Conservation (phyloP, 2,888 invertebrate species). For the Pyrochroa serraticornis region DNA sequence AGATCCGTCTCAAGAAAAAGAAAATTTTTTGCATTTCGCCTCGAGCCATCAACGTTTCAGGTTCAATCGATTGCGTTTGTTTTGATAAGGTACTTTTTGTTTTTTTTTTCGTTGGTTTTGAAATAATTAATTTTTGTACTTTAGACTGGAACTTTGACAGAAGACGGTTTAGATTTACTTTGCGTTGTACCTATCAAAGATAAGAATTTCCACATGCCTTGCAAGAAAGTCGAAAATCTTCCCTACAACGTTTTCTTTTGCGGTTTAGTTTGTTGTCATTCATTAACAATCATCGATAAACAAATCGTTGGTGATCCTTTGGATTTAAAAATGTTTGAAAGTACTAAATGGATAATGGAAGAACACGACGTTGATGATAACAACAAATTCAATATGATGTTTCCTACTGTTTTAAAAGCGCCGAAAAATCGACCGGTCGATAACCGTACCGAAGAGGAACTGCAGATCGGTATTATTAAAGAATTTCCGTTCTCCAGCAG, state of each 20-base stretch:
- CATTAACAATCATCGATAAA: conserved; percentile 87
- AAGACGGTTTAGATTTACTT: conserved; percentile 95
- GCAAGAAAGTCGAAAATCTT: conserved; percentile 59
- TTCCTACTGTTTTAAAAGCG: conserved; percentile 84
- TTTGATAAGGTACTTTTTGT: conserved; percentile 71
- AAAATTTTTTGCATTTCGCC: conserved; percentile 92
- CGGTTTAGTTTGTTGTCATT: conserved; percentile 93
- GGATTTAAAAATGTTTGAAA: conserved; percentile 96
- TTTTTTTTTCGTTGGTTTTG: conserved; percentile 5
- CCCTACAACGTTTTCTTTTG: conserved; percentile 58
- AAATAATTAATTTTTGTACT: conserved; percentile 38
- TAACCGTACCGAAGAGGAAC: conserved; percentile 63
- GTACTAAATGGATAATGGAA: conserved; percentile 89
- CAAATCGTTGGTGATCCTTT: conserved; percentile 91
- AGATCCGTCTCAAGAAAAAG: conserved; percentile 77
- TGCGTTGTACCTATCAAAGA: conserved; percentile 77
- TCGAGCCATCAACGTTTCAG: conserved; percentile 90
- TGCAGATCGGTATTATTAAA: conserved; percentile 72
- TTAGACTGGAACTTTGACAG: conserved; percentile 93
- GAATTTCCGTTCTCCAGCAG: conserved; percentile 82
- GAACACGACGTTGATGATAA: conserved; percentile 85
- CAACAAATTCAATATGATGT: conserved; percentile 84
- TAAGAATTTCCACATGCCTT: conserved; percentile 57
- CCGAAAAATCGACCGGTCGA: conserved; percentile 44
- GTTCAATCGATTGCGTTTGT: conserved; percentile 86